Conservation (phyloP, 2,797 vertebrate genomes). For the Propithecus perrieri region DNA sequence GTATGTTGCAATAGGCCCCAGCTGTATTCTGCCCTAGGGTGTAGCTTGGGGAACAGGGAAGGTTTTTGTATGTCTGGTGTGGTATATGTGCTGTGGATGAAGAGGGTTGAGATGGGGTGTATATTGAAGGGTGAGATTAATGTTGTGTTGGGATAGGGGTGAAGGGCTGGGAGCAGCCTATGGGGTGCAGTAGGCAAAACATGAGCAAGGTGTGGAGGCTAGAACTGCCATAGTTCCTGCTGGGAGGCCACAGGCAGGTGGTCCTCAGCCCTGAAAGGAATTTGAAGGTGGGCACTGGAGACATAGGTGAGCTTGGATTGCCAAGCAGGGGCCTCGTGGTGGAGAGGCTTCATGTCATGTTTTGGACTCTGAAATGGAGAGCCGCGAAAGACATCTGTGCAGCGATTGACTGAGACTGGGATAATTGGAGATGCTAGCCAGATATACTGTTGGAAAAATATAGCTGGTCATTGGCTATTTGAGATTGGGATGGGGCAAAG, state of each 20-base stretch:
- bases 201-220: background rate
- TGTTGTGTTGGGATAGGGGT: background rate
- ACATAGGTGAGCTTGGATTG: too few species aligned
- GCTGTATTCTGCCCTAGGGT: background rate
- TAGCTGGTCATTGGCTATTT: background rate
- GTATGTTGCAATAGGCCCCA: background rate
- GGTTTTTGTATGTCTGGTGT: background rate
- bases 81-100: background rate
- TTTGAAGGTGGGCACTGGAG: background rate
- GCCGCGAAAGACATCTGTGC: accelerated
- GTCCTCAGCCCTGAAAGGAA: background rate
- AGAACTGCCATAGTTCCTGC: background rate
- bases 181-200: background rate
- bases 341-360: background rate
- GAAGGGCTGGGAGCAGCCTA: too few species aligned
- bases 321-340: accelerated
- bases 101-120: background rate
- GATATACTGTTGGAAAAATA: background rate
- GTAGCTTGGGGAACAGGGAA: background rate
- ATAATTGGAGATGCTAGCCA: background rate
- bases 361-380: background rate
- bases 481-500: background rate
- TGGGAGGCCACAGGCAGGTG: background rate
- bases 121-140: background rate
- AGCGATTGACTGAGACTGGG: background rate